A percentile compares a stretch with the other conserved stretches of the same genome.
phyloP scores from a whole-genome alignment of 2,113 vertebrate species.

The Crotalus viridis region DNA sequence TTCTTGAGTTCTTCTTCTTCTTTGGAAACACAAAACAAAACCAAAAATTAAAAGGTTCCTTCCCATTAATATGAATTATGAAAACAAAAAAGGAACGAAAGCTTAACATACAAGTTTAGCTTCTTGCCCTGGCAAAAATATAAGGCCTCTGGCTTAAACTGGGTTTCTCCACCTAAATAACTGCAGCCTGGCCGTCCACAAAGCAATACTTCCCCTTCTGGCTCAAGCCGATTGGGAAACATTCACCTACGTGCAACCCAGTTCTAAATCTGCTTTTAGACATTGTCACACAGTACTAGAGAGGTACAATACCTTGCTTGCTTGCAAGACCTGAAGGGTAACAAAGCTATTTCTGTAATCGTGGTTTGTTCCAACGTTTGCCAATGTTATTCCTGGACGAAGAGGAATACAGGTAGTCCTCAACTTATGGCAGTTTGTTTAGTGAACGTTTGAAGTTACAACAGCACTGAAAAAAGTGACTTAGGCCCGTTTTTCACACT shows the following conservation, averaged over 20 bases:
- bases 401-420: too few species aligned
- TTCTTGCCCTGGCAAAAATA: neutral
- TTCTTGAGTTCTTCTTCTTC: neutral
- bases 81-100: neutral
- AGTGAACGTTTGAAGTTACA: too few species aligned
- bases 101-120: neutral
- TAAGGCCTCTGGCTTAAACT: neutral
- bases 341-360: neutral
- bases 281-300: neutral
- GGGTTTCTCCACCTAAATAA: neutral
- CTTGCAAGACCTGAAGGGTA: neutral
- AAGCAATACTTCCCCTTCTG: neutral
- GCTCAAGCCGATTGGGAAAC: neutral
- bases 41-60: neutral
- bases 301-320: neutral
- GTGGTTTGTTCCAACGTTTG: neutral
- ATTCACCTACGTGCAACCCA: neutral
- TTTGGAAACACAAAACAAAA: neutral
- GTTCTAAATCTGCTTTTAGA: neutral
- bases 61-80: neutral
- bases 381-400: neutral
- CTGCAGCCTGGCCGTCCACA: neutral
- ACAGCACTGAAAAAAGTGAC: too few species aligned
- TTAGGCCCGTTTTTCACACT: too few species aligned
- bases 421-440: too few species aligned